phyloP scores from a whole-genome alignment of 1,140 invertebrate genomes.

The Dufourea novaeangliae region DNA sequence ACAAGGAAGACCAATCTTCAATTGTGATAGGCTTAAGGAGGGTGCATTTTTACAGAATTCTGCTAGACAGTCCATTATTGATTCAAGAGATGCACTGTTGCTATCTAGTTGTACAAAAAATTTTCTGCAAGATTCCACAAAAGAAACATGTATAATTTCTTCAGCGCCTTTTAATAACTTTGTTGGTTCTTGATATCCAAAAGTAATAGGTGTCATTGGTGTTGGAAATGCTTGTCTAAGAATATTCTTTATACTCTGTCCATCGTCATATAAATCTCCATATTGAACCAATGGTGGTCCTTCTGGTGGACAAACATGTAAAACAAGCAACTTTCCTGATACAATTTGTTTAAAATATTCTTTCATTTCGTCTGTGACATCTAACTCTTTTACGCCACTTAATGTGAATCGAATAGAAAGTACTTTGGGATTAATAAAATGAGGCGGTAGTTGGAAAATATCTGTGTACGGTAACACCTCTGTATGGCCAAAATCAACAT shows the following conservation, averaged over 20 bases:
- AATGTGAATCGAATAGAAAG: conserved; percentile 88
- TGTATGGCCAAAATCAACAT: conserved; percentile 90
- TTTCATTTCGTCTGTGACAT: conserved; percentile 86
- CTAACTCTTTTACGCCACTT: conserved; percentile 85
- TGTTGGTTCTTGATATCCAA: conserved; percentile 81
- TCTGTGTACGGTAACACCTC: conserved; percentile 86
- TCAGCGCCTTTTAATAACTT: conserved; percentile 72
- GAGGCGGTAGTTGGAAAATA: conserved; percentile 87
- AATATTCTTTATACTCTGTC: conserved; percentile 83
- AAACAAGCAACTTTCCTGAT: conserved; percentile 82
- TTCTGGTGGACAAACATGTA: conserved; percentile 85
- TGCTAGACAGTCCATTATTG: conserved; percentile 63
- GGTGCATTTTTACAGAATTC: conserved; percentile 61
- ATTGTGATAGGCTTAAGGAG: conserved; percentile 79
- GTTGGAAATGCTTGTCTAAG: conserved; percentile 79
- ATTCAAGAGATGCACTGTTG: conserved; percentile 82
- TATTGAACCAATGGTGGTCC: conserved; percentile 87
- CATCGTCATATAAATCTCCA: conserved; percentile 85
- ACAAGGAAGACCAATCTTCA: conserved; percentile 85
- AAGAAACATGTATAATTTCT: conserved; percentile 85
- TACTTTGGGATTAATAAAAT: conserved; percentile 86
- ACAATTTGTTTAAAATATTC: conserved; percentile 87
- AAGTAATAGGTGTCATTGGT: conserved; percentile 22
- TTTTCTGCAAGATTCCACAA: conserved; percentile 86
- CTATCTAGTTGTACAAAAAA: conserved; percentile 87